Evolutionary conservation across 35 echinoderm and acorn worm species (phyloP).

Genomic region (Chiridota heheva): DNA sequence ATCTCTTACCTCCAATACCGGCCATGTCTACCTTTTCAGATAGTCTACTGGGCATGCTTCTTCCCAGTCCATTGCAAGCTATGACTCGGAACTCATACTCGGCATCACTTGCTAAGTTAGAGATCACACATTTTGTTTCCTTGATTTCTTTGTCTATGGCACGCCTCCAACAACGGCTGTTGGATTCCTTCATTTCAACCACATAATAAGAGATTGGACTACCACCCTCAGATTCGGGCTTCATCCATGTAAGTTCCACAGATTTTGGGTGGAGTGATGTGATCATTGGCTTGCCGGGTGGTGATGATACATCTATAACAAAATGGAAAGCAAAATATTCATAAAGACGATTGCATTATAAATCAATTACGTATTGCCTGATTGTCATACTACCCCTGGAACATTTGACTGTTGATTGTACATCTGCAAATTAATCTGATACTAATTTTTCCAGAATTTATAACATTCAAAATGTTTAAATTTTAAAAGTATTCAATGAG

Average conservation of each 20-base stretch:
- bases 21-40: constrained; percentile 68
- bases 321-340: background rate
- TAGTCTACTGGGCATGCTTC: constrained; percentile 63
- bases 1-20: constrained; percentile 75
- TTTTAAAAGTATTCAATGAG: too few relatives aligned
- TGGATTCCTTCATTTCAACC: constrained; percentile 89
- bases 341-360: background rate
- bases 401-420: too few relatives aligned
- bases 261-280: constrained; percentile 66
- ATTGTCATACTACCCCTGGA: too few relatives aligned
- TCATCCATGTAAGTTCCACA: constrained; percentile 74
- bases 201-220: constrained; percentile 79
- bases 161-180: constrained; percentile 81
- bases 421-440: too few relatives aligned
- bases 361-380: too few relatives aligned
- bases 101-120: constrained; percentile 72
- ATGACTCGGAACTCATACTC: constrained; percentile 95
- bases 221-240: constrained; percentile 84
- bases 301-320: constrained; percentile 66
- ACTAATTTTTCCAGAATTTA: too few relatives aligned
- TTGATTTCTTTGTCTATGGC: constrained; percentile 71
- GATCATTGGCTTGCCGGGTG: constrained; percentile 79
- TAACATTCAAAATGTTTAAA: too few relatives aligned
- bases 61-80: constrained; percentile 80
- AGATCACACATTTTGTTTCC: constrained; percentile 55